These are phyloP conservation scores for Spodoptera picta DNA, from an alignment of 2,888 invertebrate genomes.

Conservation along the genomic window DNA sequence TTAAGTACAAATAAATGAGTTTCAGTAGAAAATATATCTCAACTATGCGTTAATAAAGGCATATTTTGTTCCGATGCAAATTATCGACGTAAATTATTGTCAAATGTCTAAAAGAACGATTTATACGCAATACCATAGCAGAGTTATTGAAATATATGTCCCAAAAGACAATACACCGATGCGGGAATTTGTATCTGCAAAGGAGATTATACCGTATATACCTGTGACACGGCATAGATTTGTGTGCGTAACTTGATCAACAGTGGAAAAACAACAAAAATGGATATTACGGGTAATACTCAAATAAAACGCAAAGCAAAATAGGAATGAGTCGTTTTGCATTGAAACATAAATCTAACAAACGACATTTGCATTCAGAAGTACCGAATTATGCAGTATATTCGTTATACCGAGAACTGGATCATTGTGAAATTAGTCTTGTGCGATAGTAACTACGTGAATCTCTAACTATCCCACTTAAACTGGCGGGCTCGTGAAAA, in stretches of 20 bases:
- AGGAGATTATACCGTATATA: slow-evolving; percentile 66
- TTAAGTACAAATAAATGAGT: slow-evolving; percentile 53
- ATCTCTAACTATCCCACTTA: slow-evolving; percentile 26
- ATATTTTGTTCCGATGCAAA: slow-evolving; percentile 74
- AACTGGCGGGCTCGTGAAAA: slow-evolving; percentile 20
- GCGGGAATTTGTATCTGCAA: slow-evolving; percentile 57
- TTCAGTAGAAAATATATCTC: slow-evolving; percentile 57
- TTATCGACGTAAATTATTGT: slow-evolving; percentile 81
- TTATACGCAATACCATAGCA: slow-evolving; percentile 80
- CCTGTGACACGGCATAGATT: slow-evolving; percentile 63
- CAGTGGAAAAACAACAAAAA: slow-evolving; percentile 75
- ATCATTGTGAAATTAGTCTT: slow-evolving; percentile 54
- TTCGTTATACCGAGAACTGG: neutral
- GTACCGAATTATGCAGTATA: slow-evolving; percentile 42
- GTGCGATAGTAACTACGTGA: slow-evolving; percentile 36
- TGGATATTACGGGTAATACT: slow-evolving; percentile 76
- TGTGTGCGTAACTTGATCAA: slow-evolving; percentile 49
- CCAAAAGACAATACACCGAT: slow-evolving; percentile 79
- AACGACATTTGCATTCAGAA: slow-evolving; percentile 79
- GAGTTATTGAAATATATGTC: slow-evolving; percentile 87
- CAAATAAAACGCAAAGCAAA: slow-evolving; percentile 79
- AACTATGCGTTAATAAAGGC: slow-evolving; percentile 65
- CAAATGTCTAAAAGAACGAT: slow-evolving; percentile 83
- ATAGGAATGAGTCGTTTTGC: slow-evolving; percentile 80
- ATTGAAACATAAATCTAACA: slow-evolving; percentile 79